Base-by-base conservation (phyloP, 2,888 invertebrate species). In the Aphodius granarius region DNA sequence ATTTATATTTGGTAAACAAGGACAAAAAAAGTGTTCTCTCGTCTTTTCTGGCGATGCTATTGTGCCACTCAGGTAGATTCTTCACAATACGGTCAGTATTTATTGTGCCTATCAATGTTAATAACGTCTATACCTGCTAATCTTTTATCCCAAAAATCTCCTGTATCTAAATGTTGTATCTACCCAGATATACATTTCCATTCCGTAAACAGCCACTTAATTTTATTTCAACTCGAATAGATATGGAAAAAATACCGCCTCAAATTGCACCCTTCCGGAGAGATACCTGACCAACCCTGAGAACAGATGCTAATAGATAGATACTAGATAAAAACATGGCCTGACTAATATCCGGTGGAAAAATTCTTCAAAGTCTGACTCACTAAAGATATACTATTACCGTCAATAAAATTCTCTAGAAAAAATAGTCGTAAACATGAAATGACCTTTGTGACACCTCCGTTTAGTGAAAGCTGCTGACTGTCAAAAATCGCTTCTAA, bases 141-240 rank as follows among this genome's bases (percentile, higher is more conserved):
- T 65, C 74, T 74, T 71, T 74, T 70, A 74, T 74, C 74, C 71
- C 21, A 20, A 70, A 74, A 63, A 70, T 74, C 74, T 71, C 71
- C n/a, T 63, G 20, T 43, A 68, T 21, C n/a, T 71, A 71, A 71
- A 71, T 16, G 43, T 71, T 17, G 22, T 71, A 71, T 71, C 23
- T 22, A 17, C 13, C 13, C 9, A 70, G 18, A 16, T 21, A 15
- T 71, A 22, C 23, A 43, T n/a, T 16, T 22, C 23, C 22, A 22
- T 43, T 17, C 21, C 15, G 5, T 22, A 22, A 19, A 70, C 23
- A 9, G 21, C 13, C 16, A n/a, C 21, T 23, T 15, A 43, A 21
- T 21, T 18, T 43, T 62, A 62, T 72, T 72, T 72, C 17, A 43
- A 43, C n/a, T n/a, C 71, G 63, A 68, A 68, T 68, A 68, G 68